Percentiles rank a stretch among this genome's conserved stretches.
phyloP scores from a whole-genome alignment of 30 jellyfish, hydroid and myxozoan species.

The Chrysaora quinquecirrha region DNA sequence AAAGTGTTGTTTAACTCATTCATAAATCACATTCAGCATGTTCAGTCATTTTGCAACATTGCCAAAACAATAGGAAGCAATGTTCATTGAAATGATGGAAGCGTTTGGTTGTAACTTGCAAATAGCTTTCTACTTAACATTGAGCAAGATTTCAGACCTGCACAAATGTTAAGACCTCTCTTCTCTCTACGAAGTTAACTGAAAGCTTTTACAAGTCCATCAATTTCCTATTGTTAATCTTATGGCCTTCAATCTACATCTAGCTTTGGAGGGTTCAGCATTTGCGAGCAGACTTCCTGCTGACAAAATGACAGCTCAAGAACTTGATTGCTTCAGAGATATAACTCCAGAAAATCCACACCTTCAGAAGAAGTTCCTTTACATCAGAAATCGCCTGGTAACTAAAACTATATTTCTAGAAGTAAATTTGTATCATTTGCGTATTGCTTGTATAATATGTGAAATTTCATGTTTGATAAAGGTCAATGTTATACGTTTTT shows the following conservation, averaged over 20 bases:
- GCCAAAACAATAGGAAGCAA: no score
- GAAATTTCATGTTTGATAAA: neutral
- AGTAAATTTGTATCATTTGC: neutral
- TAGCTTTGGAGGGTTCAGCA: constrained; percentile 98
- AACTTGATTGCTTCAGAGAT: constrained; percentile 89
- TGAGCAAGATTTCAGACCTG: no score
- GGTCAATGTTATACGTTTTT: neutral
- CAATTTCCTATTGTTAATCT: no score
- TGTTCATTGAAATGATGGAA: no score
- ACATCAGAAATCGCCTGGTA: constrained; percentile 88
- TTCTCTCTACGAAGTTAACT: neutral
- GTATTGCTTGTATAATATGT: neutral
- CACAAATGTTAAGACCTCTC: no score
- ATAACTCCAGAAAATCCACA: constrained; percentile 79
- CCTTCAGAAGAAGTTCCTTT: constrained; percentile 86
- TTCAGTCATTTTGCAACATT: no score
- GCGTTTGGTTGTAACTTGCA: no score
- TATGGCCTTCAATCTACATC: neutral
- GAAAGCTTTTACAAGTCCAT: no score
- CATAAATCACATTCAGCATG: no score
- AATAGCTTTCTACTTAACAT: no score
- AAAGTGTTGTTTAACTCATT: no score
- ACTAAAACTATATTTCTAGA: neutral
- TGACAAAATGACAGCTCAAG: constrained; percentile 98
- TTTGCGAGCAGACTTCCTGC: constrained; percentile 96